These are phyloP conservation scores for Nineta flava DNA, from an alignment of 2,888 invertebrate species.

Conservation along the genomic window DNA sequence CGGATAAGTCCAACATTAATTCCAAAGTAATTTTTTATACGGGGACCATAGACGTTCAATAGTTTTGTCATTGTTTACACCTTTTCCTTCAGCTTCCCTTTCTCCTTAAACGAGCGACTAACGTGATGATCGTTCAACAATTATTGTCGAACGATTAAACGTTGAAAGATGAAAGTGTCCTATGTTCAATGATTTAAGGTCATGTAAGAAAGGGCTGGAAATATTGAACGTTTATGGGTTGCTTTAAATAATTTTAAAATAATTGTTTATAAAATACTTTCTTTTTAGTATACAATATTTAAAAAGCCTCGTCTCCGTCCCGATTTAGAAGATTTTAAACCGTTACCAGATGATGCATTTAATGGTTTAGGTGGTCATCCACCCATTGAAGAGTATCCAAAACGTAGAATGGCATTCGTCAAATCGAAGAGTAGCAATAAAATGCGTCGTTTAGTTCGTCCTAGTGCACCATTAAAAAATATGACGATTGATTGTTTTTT, in stretches of 20 bases:
- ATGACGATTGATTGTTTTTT: not conserved
- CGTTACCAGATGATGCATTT: not conserved
- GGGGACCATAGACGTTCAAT: too few species aligned
- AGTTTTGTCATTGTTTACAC: too few species aligned
- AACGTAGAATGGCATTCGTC: not conserved
- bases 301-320: not conserved
- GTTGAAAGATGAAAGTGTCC: too few species aligned
- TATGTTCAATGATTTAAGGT: too few species aligned
- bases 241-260: not conserved
- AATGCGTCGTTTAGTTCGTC: not conserved
- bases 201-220: too few species aligned
- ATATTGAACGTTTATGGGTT: too few species aligned
- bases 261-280: not conserved
- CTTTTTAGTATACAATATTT: conserved; percentile 1
- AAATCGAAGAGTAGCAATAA: not conserved
- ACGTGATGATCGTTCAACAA: too few species aligned
- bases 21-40: not conserved
- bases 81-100: too few species aligned
- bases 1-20: not conserved
- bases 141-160: too few species aligned
- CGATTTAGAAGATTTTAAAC: not conserved
- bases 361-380: not conserved
- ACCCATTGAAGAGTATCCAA: not conserved
- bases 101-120: too few species aligned
- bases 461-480: not conserved